Percentiles rank a stretch among this genome's conserved stretches.
These are phyloP conservation scores for Aproaerema taeniolella DNA, from an alignment of 2,888 invertebrate species.

Conservation along the genomic window DNA sequence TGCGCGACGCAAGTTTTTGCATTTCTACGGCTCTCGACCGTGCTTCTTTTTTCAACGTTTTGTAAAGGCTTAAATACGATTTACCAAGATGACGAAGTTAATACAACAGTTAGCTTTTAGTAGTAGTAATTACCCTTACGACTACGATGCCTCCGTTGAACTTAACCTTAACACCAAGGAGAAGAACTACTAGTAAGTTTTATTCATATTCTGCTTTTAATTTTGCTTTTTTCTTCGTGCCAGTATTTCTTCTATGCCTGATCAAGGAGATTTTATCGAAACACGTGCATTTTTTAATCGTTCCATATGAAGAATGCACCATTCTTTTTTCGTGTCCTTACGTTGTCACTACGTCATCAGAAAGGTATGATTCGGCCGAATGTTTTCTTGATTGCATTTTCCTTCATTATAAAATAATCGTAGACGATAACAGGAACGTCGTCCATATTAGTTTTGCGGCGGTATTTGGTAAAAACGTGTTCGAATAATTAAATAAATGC, in stretches of 20 bases:
- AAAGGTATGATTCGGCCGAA: slow-evolving; percentile 5
- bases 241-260: neutral
- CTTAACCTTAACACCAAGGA: slow-evolving; percentile 46
- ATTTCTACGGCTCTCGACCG: slow-evolving; percentile 51
- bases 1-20: slow-evolving; percentile 56
- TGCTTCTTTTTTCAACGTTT: slow-evolving; percentile 53
- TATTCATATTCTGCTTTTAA: slow-evolving; percentile 10
- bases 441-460: too few species aligned
- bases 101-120: slow-evolving; percentile 74
- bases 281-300: too few species aligned
- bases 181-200: slow-evolving; percentile 50
- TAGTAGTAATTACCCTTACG: slow-evolving; percentile 67
- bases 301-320: slow-evolving; percentile 1
- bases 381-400: neutral
- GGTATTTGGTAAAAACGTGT: too few species aligned
- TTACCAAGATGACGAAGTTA: slow-evolving; percentile 72
- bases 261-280: too few species aligned
- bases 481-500: too few species aligned
- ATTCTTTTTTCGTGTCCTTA: slow-evolving; percentile 5
- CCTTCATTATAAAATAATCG: too few species aligned
- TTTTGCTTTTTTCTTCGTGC: neutral
- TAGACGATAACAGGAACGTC: too few species aligned
- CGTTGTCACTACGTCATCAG: slow-evolving; percentile 9
- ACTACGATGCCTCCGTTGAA: slow-evolving; percentile 41
- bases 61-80: slow-evolving; percentile 68